These are phyloP conservation scores for Sandelia bainsii DNA, from an alignment of 2,797 vertebrate species.

Conservation along the genomic window DNA sequence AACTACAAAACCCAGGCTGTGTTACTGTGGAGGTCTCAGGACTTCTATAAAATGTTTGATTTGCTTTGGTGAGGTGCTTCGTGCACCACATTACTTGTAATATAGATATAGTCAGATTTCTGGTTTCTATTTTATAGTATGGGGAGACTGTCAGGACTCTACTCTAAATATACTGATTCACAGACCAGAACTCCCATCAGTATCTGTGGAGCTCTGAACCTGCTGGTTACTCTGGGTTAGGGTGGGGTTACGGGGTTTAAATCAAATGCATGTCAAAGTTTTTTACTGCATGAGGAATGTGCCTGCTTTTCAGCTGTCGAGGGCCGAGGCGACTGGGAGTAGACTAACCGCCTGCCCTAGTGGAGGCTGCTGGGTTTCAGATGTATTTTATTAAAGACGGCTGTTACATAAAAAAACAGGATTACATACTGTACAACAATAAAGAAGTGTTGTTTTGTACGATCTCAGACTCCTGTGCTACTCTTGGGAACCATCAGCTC, in stretches of 20 bases:
- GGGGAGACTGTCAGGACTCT: slow-evolving; percentile 32
- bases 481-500: slow-evolving; percentile 2
- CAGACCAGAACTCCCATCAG: slow-evolving; percentile 19
- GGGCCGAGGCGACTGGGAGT: slow-evolving; percentile 34
- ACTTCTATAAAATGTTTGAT: slow-evolving; percentile 29
- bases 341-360: slow-evolving; percentile 30
- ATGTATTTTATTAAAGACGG: slow-evolving; percentile 85
- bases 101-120: slow-evolving; percentile 61
- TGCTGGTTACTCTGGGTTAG: slow-evolving; percentile 16
- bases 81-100: slow-evolving; percentile 57
- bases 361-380: slow-evolving; percentile 65
- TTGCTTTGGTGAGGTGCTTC: slow-evolving; percentile 40
- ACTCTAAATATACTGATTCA: slow-evolving; percentile 22
- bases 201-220: slow-evolving; percentile 18
- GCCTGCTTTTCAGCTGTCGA: slow-evolving; percentile 77
- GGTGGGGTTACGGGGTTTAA: slow-evolving; percentile 28
- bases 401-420: slow-evolving; percentile 78
- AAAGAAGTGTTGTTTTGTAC: slow-evolving; percentile 85
- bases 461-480: slow-evolving; percentile 55
- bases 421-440: slow-evolving; percentile 78
- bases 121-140: slow-evolving; percentile 78
- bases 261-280: slow-evolving; percentile 82
- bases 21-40: slow-evolving; percentile 48
- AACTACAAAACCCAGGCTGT: slow-evolving; percentile 45
- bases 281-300: slow-evolving; percentile 86